Conservation (phyloP, 1,140 invertebrate genomes). For the Ceratoteleas bidentatus region DNA sequence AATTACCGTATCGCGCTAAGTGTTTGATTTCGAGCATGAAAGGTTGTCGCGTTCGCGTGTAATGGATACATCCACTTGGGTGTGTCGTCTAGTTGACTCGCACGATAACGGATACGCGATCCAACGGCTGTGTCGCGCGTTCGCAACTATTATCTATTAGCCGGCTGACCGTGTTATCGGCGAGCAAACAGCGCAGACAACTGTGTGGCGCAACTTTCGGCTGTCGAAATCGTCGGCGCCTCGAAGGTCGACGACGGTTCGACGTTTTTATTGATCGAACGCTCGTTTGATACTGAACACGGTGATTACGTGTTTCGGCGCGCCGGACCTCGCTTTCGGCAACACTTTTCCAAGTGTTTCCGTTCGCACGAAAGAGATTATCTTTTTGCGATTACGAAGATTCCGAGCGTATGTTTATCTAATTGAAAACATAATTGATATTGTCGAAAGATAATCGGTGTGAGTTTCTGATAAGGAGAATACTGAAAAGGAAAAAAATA, state of each 20-base stretch:
- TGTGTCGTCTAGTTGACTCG: slow-evolving; percentile 65
- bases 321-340: no score
- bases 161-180: slow-evolving; percentile 31
- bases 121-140: slow-evolving; percentile 50
- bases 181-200: slow-evolving; percentile 15
- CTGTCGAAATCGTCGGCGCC: slow-evolving; percentile 22
- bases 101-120: slow-evolving; percentile 64
- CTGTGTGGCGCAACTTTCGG: slow-evolving; percentile 34
- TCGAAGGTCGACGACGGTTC: neutral
- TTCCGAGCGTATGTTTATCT: no score
- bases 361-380: no score
- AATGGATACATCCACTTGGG: slow-evolving; percentile 72
- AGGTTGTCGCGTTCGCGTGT: slow-evolving; percentile 57
- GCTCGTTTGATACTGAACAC: no score
- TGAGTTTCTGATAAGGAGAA: no score
- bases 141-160: slow-evolving; percentile 49
- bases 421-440: no score
- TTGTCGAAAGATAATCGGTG: no score
- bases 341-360: no score
- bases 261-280: no score
- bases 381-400: no score
- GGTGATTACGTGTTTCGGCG: no score
- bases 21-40: slow-evolving; percentile 65
- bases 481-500: no score
- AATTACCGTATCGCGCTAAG: neutral